These are phyloP conservation scores for Cecidostiba fungosa DNA, from an alignment of 2,888 invertebrate genomes.

Conservation along the genomic window DNA sequence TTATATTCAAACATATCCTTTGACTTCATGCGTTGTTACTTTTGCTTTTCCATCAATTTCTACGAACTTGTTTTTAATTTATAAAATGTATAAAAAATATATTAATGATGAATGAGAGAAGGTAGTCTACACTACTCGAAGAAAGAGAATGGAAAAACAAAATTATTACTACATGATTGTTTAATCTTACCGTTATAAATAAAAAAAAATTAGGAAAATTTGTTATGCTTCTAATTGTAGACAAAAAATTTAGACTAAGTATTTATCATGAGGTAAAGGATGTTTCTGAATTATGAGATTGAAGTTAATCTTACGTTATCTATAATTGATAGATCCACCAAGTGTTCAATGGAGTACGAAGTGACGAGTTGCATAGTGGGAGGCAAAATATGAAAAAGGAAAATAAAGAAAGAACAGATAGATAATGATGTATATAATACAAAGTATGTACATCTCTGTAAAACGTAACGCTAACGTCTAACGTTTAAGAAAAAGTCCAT, in stretches of 20 bases:
- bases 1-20: constrained; percentile 41
- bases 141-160: constrained; percentile 33
- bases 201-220: constrained; percentile 26
- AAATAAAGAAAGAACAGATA: constrained; percentile 10
- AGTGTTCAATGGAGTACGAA: constrained; percentile 73
- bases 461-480: constrained; percentile 56
- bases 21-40: constrained; percentile 33
- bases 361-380: constrained; percentile 33
- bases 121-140: constrained; percentile 14
- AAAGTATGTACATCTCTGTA: constrained; percentile 39
- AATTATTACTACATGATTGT: constrained; percentile 33
- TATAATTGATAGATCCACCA: constrained; percentile 73
- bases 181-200: constrained; percentile 28
- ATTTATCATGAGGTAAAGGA: constrained; percentile 22
- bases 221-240: constrained; percentile 13
- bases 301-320: constrained; percentile 57
- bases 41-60: constrained; percentile 38
- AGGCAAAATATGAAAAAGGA: constrained; percentile 26
- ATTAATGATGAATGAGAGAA: not conserved
- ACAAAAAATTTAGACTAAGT: constrained; percentile 34
- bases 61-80: constrained; percentile 40
- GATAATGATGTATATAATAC: constrained; percentile 47
- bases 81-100: constrained; percentile 23
- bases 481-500: constrained; percentile 52
- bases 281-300: constrained; percentile 40